Base-by-base conservation (phyloP, 2,888 invertebrate genomes). In the Ephialtes manifestator region DNA sequence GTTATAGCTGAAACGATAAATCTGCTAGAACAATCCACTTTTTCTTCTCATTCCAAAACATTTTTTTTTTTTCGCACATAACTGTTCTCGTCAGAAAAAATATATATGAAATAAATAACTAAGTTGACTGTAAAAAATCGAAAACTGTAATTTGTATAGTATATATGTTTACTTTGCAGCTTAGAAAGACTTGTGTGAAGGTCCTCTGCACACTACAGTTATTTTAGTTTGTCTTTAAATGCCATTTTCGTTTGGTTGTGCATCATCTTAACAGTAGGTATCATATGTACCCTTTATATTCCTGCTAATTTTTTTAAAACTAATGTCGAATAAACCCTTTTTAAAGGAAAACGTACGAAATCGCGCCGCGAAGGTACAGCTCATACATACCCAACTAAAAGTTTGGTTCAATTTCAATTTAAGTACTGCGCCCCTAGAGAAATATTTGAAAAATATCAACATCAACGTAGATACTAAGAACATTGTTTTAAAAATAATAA, bases 111-210 rank as follows among this genome's bases (percentile, higher is more conserved):
- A 63, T 60, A 1, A 35, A 35, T 10, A n/a, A 63, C 63, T 63
- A 18, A 31, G 63, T n/a, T 18, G 10, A 63, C n/a, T 63, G 63
- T 35, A 63, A 39, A 63, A 63, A 63, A 63, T 18, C 1, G n/a
- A 63, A 63, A 35, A 63, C 5, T 63, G 20, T 55, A n/a, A 63
- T 35, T 63, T 39, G 15, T 39, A 35, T 63, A 35, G n/a, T n/a
- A 18, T 63, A 31, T 35, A 18, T 7, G 63, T 63, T 35, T 35
- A 63, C 63, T 63, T 39, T 35, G 63, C 63, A 63, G 63, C 60
- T 60, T 60, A 31, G 13, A 60, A 60, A 60, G 28, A 31, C 31
- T 60, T 60, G 13, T 15, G 15, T 60, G 10, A n/a, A 31, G 15
- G 15, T 60, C 31, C 31, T 55, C 55, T 55, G 55, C 55, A 10